phyloP scores from a whole-genome alignment of 2,888 invertebrate species.

The Drosophila mercatorum region DNA sequence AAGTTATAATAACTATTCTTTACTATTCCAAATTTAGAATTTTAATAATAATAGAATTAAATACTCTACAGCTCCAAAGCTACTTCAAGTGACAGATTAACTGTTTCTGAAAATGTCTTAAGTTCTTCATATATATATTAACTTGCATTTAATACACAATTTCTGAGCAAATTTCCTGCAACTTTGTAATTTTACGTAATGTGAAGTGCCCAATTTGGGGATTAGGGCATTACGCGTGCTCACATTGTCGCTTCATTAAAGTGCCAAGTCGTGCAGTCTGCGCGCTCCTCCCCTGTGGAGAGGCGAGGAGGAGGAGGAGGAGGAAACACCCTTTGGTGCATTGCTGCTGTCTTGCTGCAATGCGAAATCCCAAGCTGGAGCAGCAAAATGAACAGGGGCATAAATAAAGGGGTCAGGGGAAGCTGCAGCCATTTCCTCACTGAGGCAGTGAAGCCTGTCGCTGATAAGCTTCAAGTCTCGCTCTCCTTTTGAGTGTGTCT shows the following conservation, averaged over 20 bases:
- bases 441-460: slow-evolving; percentile 42
- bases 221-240: slow-evolving; percentile 20
- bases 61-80: neutral
- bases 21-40: too few species aligned
- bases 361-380: slow-evolving; percentile 32
- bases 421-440: slow-evolving; percentile 34
- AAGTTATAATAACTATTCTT: too few species aligned
- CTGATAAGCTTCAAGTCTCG: slow-evolving; percentile 58
- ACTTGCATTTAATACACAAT: neutral
- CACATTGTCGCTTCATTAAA: slow-evolving; percentile 23
- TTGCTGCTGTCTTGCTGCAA: slow-evolving; percentile 26
- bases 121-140: neutral
- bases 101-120: too few species aligned
- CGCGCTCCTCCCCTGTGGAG: neutral
- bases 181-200: neutral
- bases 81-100: neutral
- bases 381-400: slow-evolving; percentile 28
- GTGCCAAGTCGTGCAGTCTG: slow-evolving; percentile 26
- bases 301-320: neutral
- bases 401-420: slow-evolving; percentile 26
- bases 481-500: slow-evolving; percentile 3
- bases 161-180: neutral
- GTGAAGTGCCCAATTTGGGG: neutral
- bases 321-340: slow-evolving; percentile 23
- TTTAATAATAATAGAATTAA: too few species aligned